Percentiles rank a stretch among this genome's conserved stretches.
phyloP scores from a whole-genome alignment of 2,113 vertebrate genomes.

The Ellobius talpinus region DNA sequence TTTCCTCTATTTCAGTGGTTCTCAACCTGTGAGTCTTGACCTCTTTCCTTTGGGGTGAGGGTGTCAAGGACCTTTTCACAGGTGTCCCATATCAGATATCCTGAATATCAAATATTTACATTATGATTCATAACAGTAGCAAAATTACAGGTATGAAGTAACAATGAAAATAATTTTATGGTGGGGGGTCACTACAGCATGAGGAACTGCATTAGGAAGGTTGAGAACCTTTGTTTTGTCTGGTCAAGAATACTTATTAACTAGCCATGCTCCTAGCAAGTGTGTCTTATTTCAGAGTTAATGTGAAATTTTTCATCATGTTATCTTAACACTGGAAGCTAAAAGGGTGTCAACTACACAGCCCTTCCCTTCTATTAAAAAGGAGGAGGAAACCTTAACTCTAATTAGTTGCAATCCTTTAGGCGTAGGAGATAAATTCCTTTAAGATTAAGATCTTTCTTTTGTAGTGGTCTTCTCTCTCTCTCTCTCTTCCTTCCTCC shows the following conservation, averaged over 20 bases:
- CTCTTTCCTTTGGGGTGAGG: background rate
- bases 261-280: slow-evolving; percentile 6
- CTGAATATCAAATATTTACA: background rate
- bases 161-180: background rate
- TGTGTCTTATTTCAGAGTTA: slow-evolving; percentile 32
- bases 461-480: background rate
- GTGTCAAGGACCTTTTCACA: background rate
- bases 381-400: slow-evolving; percentile 63
- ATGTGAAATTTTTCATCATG: slow-evolving; percentile 18
- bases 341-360: slow-evolving; percentile 39
- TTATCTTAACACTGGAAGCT: slow-evolving; percentile 59
- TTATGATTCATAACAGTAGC: background rate
- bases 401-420: slow-evolving; percentile 71
- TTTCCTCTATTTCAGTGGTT: background rate
- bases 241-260: background rate
- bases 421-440: slow-evolving; percentile 74
- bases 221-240: background rate
- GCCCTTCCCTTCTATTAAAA: slow-evolving; percentile 59
- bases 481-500: too few relatives aligned
- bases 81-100: background rate
- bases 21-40: background rate
- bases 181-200: background rate
- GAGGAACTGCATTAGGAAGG: background rate
- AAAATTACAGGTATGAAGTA: background rate
- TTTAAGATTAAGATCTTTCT: slow-evolving; percentile 61